A percentile compares a stretch with the other conserved stretches of the same genome.
These are phyloP conservation scores for Uromys caudimaculatus DNA, from an alignment of 2,797 vertebrate genomes.

Conservation along the genomic window DNA sequence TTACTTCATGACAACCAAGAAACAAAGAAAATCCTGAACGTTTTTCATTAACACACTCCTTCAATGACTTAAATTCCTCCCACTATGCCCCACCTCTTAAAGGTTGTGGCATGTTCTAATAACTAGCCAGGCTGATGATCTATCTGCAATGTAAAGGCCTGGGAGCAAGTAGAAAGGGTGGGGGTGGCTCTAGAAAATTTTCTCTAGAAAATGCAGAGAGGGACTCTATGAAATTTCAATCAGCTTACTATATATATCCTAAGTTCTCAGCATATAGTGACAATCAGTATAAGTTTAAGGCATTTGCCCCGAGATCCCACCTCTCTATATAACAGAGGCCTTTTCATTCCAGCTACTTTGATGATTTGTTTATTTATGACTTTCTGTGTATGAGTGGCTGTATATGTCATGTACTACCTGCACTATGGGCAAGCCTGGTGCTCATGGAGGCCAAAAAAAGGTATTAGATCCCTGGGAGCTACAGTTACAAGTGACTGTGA, in stretches of 20 bases:
- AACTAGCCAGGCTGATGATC: not conserved
- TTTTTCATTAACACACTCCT: not conserved
- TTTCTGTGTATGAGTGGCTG: not conserved
- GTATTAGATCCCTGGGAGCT: not conserved
- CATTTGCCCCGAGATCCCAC: not conserved
- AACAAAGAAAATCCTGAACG: not conserved
- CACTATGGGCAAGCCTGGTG: not conserved
- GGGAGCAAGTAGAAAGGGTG: not conserved
- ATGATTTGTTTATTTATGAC: not conserved
- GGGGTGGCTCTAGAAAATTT: not conserved
- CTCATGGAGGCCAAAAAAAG: not conserved
- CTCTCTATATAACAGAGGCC: not conserved
- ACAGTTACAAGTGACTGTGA: not conserved
- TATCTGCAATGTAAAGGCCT: not conserved
- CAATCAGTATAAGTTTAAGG: not conserved
- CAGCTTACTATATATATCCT: not conserved
- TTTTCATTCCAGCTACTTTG: not conserved
- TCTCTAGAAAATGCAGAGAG: not conserved
- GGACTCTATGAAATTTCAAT: not conserved
- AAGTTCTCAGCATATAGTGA: not conserved
- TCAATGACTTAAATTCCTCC: not conserved
- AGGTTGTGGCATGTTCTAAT: not conserved
- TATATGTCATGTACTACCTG: not conserved
- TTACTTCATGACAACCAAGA: not conserved
- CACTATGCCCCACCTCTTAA: not conserved